Percentiles rank a stretch among this genome's conserved stretches.
Conservation (phyloP, 2,113 vertebrate genomes). For the Mustela nigripes region DNA sequence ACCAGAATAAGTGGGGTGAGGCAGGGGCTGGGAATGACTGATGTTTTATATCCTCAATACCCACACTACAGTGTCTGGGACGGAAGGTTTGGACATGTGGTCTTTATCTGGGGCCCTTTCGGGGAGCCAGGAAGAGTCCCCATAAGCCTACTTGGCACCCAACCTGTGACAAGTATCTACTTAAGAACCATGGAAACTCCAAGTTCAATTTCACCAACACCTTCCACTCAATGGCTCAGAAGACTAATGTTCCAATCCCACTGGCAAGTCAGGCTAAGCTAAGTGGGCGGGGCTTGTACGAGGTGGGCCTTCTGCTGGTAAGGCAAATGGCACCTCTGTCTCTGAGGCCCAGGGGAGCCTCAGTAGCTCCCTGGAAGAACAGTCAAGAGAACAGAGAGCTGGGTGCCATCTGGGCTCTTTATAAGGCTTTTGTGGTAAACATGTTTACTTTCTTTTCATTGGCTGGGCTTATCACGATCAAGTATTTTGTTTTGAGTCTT, state of each 20-base stretch:
- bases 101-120: not conserved
- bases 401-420: slow-evolving; percentile 75
- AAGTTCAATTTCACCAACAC: not conserved
- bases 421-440: slow-evolving; percentile 77
- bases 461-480: slow-evolving; percentile 71
- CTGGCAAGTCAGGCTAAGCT: not conserved
- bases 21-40: not conserved
- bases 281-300: not conserved
- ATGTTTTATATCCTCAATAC: not conserved
- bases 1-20: not conserved
- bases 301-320: not conserved
- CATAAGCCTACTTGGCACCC: not conserved
- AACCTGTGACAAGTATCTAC: not conserved
- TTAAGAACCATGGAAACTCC: not conserved
- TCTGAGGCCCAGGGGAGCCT: slow-evolving; percentile 22
- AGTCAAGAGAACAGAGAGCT: slow-evolving; percentile 55
- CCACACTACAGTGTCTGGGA: not conserved
- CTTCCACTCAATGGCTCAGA: not conserved
- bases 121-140: not conserved
- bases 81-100: not conserved
- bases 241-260: not conserved
- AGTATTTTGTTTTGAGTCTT: slow-evolving; percentile 78
- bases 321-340: not conserved
- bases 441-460: slow-evolving; percentile 79
- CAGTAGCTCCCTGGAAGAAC: slow-evolving; percentile 37